A percentile compares a stretch with the other conserved stretches of the same genome.
phyloP scores from a whole-genome alignment of 2,888 invertebrate species.

The Gastrophysa polygoni region DNA sequence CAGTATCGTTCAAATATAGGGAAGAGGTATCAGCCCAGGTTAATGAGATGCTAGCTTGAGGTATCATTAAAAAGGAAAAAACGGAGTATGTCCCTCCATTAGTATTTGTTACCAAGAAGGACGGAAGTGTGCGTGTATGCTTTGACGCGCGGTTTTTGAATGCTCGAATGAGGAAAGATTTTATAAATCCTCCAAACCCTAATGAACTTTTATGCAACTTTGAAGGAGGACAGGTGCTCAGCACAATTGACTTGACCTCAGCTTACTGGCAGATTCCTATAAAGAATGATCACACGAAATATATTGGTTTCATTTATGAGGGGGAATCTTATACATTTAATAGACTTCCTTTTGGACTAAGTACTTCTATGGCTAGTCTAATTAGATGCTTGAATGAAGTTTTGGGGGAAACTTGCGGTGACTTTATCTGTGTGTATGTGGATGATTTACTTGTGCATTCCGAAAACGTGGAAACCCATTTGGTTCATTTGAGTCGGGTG shows the following conservation, averaged over 20 bases:
- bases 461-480: neutral
- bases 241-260: constrained; percentile 23
- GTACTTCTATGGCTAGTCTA: constrained; percentile 16
- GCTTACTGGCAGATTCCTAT: constrained; percentile 34
- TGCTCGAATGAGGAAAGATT: constrained; percentile 20
- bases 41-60: constrained; percentile 20
- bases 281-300: constrained; percentile 16
- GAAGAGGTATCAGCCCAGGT: constrained; percentile 7
- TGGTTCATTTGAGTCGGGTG: constrained; percentile 5
- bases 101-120: constrained; percentile 27
- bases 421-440: constrained; percentile 5
- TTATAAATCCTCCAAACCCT: constrained; percentile 22
- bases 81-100: constrained; percentile 24
- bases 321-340: constrained; percentile 24
- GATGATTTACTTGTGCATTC: constrained; percentile 17
- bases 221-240: constrained; percentile 12
- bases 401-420: neutral
- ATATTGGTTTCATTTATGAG: constrained; percentile 31
- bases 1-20: constrained; percentile 12
- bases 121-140: constrained; percentile 28
- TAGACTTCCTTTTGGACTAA: constrained; percentile 10
- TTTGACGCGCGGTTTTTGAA: constrained; percentile 31
- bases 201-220: constrained; percentile 18
- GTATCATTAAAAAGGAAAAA: constrained; percentile 16
- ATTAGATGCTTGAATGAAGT: constrained; percentile 9